Evolutionary conservation across 1,140 invertebrate genomes (phyloP), one percentile per base, ranked within the genome.

Genomic region (Eulimnadia texana): DNA sequence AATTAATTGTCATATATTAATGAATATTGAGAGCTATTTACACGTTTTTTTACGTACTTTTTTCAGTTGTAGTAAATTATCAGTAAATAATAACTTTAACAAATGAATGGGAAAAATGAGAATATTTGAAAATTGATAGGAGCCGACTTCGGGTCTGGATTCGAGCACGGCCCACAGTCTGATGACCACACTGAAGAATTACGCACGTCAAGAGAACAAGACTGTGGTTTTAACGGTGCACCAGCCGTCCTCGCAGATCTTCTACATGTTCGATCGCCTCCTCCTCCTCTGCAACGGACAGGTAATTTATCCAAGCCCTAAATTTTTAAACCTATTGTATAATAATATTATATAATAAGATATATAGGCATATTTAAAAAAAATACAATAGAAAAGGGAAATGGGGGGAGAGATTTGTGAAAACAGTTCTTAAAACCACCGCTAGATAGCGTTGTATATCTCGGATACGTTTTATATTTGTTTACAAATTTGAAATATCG

Each of bases 231-330:
- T 88, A 22, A 88, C 87, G 23, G 83, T 91, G 11, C 88, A 92
- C 72, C 88, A 92, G 70, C 88, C 88, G 0, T 90, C 87, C 33
- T 90, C 87, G 52, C 85, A 89, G 72, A 89, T 91, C 72, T 92
- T 91, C 72, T 84, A 88, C 73, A 84, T 87, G 78, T 90, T 90
- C 69, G 86, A 86, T 72, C 85, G 84, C 70, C 73, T 90, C 52
- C 72, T 90, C n/a, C 72, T 90, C 23, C 72, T 91, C 13, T 84
- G 83, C 67, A 80, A 83, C 63, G 87, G 88, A 49, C 79, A 85
- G 68, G 60, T 61, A n/a, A n/a, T n/a, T n/a, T n/a, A 33, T 56
- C 9, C 27, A 11, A 53, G 19, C 19, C 6, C 6, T 20, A 6
- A 6, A 9, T 53, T 24, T 53, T 9, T 53, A 6, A 9, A 23